Conservation (phyloP, 1,140 invertebrate genomes). For the Oncopeltus fasciatus region DNA sequence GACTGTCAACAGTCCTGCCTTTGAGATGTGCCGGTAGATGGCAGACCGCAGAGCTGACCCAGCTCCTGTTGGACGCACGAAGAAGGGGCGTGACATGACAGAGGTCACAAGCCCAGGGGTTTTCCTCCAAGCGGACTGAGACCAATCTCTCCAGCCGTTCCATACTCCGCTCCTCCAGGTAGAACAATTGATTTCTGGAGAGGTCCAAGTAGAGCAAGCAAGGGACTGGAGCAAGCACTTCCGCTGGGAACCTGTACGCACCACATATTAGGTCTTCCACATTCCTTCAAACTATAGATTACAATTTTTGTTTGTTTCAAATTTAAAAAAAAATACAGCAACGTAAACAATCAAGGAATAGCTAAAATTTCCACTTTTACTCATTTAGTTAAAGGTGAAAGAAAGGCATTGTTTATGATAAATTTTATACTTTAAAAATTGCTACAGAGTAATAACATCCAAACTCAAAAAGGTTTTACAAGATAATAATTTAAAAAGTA, state of each 20-base stretch:
- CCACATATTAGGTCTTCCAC: too few species aligned
- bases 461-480: too few species aligned
- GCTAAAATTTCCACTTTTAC: too few species aligned
- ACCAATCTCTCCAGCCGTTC: slow-evolving; percentile 34
- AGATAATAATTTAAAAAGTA: too few species aligned
- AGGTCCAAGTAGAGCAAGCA: slow-evolving; percentile 43
- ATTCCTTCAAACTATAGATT: too few species aligned
- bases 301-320: too few species aligned
- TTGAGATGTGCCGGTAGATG: slow-evolving; percentile 34
- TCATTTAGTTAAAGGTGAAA: too few species aligned
- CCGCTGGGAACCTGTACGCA: slow-evolving; percentile 32
- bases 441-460: too few species aligned
- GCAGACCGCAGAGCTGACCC: slow-evolving; percentile 32
- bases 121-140: slow-evolving; percentile 39
- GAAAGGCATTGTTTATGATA: too few species aligned
- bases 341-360: too few species aligned
- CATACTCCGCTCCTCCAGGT: slow-evolving; percentile 39
- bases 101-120: slow-evolving; percentile 51
- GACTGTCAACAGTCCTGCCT: slow-evolving; percentile 34
- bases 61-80: slow-evolving; percentile 34
- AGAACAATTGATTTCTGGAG: slow-evolving; percentile 43
- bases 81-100: slow-evolving; percentile 43
- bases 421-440: too few species aligned
- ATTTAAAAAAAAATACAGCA: too few species aligned
- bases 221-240: slow-evolving; percentile 37